Evolutionary conservation across 2,113 vertebrate genomes (phyloP).

Genomic region (mouse (Mus musculus)): GRCm39 chr15:84940501-84941000

Average conservation of each 20-base stretch:
- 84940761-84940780: not conserved
- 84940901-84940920: not conserved
- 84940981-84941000: not conserved
- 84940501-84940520: fast-evolving
- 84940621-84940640: not conserved
- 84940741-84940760: not conserved
- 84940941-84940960: not conserved
- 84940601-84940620: not conserved
- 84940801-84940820: not conserved
- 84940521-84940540: not conserved
- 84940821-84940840: not conserved
- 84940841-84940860: not conserved
- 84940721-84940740: not conserved
- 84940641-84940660: not conserved
- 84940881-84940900: not conserved
- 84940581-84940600: too few relatives aligned
- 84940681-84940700: not conserved
- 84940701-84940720: too few relatives aligned
- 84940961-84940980: not conserved
- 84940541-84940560: fast-evolving
- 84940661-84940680: not conserved
- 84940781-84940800: not conserved
- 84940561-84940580: not conserved
- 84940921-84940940: not conserved
- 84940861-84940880: not conserved